phyloP scores from a whole-genome alignment of 2,888 invertebrate species.

The Teleiodes luculella region DNA sequence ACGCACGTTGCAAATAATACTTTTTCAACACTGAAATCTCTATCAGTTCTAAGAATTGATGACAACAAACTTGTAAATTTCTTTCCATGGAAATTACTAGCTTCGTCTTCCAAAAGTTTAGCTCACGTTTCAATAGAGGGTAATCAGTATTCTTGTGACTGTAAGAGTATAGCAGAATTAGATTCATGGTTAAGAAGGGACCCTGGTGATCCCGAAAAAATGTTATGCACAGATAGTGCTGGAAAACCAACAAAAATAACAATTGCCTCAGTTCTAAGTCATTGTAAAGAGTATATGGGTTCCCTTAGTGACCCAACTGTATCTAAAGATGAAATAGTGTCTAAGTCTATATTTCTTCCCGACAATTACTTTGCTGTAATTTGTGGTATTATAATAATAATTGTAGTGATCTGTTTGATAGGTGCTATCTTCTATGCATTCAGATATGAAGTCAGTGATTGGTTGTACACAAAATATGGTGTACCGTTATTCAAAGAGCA shows the following conservation, averaged over 20 bases:
- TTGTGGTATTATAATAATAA: constrained; percentile 83
- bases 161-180: constrained; percentile 83
- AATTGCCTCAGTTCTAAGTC: constrained; percentile 74
- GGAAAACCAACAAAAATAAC: constrained; percentile 74
- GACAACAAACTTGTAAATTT: constrained; percentile 88
- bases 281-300: constrained; percentile 82
- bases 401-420: constrained; percentile 83
- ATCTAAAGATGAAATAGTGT: constrained; percentile 72
- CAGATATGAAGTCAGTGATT: constrained; percentile 86
- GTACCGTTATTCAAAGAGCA: constrained; percentile 87
- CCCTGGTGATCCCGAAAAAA: constrained; percentile 82
- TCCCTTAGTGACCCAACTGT: constrained; percentile 65
- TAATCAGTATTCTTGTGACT: constrained; percentile 91
- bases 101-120: constrained; percentile 78
- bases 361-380: constrained; percentile 86
- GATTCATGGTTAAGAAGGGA: constrained; percentile 83
- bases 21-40: constrained; percentile 84
- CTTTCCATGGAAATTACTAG: constrained; percentile 84
- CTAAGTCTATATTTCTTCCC: constrained; percentile 81
- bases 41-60: constrained; percentile 86
- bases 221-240: constrained; percentile 81
- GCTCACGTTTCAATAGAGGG: constrained; percentile 86
- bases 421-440: constrained; percentile 86
- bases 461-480: constrained; percentile 89
- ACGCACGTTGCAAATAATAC: constrained; percentile 86